phyloP scores from a whole-genome alignment of 2,797 vertebrate genomes.

The Sylvia borin region DNA sequence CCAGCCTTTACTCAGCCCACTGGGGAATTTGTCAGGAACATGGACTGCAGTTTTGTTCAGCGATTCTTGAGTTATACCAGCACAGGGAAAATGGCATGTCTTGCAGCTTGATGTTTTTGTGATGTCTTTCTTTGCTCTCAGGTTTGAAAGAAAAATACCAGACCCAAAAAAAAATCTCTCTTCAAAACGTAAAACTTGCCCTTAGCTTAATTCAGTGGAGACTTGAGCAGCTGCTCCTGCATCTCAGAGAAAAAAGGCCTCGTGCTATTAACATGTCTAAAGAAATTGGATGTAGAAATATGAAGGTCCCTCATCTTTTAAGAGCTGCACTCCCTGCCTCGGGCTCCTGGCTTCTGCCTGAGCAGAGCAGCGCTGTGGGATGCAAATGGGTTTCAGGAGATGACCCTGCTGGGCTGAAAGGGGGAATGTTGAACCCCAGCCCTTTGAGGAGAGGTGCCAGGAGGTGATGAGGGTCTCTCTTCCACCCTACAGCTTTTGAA shows the following conservation, averaged over 20 bases:
- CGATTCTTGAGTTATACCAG: slow-evolving; percentile 17
- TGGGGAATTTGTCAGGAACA: slow-evolving; percentile 35
- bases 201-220: slow-evolving; percentile 37
- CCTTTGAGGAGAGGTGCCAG: background rate
- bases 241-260: slow-evolving; percentile 3
- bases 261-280: slow-evolving; percentile 12
- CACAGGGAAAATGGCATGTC: slow-evolving; percentile 47
- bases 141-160: background rate
- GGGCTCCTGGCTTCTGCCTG: background rate
- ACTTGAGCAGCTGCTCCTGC: slow-evolving; percentile 18
- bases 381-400: background rate
- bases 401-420: background rate
- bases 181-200: slow-evolving; percentile 24
- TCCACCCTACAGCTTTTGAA: background rate
- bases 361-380: background rate
- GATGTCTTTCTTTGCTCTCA: slow-evolving; percentile 33
- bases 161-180: background rate
- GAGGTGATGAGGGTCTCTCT: background rate
- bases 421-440: background rate
- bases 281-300: slow-evolving; percentile 37
- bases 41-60: background rate
- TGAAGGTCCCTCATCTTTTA: background rate
- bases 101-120: slow-evolving; percentile 56
- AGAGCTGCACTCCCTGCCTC: background rate
- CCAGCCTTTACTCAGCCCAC: slow-evolving; percentile 28